Evolutionary conservation across 2,888 invertebrate species (phyloP), one percentile per base, ranked within the genome.

Genomic region (Schizotus pectinicornis): DNA sequence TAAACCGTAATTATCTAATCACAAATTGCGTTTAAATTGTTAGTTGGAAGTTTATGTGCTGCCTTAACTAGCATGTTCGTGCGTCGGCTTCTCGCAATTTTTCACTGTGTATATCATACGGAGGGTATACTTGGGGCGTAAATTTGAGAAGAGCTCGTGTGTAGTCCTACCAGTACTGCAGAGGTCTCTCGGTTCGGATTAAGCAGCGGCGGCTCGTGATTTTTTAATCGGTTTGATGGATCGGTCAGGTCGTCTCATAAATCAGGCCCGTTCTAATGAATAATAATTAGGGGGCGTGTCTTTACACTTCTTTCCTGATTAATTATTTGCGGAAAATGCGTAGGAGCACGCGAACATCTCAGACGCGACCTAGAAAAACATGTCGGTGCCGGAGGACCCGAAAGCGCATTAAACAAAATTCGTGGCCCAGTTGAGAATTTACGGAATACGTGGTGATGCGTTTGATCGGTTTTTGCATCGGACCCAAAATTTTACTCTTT

Each of bases 21-120:
- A 62, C 54, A 68, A 68, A 68, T 68, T 68, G 62, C 65, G 61
- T 68, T 68, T 68, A 68, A 66, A 67, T 68, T 68, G 59, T 58
- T 66, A 60, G 59, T 61, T 66, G 53, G 46, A 43, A 33, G 41
- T 35, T 52, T 52, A 45, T 50, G 34, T 47, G 48, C 41, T 38
- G 42, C 22, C 42, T 42, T 42, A 42, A 42, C 42, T 42, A 42
- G 42, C 32, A 42, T 45, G 41, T 57, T 57, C 52, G 48, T 57
- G 52, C 47, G 43, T 34, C 37, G 47, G 37, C 49, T 56, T 43
- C 33, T 35, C 38, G 33, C 32, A 11, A 37, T 46, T 53, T 46
- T 56, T 56, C 37, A 8, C 14, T 56, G 35, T 56, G 12, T 35
- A 13, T 38, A n/a, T n/a, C n/a, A n/a, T n/a, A n/a, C 38, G 8